A percentile compares a stretch with the other conserved stretches of the same genome.
Evolutionary conservation across 2,113 vertebrate genomes (phyloP).

Genomic region (Trochalopteron elliotii): DNA sequence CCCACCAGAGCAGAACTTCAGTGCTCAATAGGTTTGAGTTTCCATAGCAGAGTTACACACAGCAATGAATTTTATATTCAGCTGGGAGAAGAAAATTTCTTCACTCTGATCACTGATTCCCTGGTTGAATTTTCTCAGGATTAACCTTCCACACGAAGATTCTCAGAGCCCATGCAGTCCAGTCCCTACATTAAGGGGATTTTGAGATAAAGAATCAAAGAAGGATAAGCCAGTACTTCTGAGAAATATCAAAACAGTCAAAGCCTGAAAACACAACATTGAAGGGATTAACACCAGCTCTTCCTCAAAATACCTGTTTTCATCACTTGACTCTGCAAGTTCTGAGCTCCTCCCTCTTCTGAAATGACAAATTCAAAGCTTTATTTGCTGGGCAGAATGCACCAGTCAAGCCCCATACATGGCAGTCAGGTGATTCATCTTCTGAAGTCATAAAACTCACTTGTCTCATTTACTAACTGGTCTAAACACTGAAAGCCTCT

Average conservation of each 20-base stretch:
- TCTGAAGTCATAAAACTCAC: neutral
- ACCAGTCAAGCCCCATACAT: neutral
- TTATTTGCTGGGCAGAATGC: neutral
- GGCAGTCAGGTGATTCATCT: accelerated
- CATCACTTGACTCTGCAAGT: neutral
- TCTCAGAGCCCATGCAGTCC: neutral
- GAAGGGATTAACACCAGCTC: neutral
- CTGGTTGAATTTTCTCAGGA: neutral
- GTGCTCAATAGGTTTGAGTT: accelerated
- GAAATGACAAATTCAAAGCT: neutral
- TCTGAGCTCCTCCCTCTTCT: neutral
- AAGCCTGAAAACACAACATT: neutral
- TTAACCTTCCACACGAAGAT: neutral
- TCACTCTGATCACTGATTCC: neutral
- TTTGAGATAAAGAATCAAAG: neutral
- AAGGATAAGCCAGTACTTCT: neutral
- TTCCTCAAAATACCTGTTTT: neutral
- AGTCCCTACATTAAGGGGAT: neutral
- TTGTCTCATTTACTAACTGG: neutral
- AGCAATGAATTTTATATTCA: neutral
- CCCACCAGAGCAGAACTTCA: neutral
- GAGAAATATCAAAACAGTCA: neutral
- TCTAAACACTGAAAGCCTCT: neutral
- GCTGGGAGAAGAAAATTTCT: neutral
- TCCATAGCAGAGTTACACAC: neutral